Percentiles rank a stretch among this genome's conserved stretches.
These are phyloP conservation scores for Emydura subglobosa DNA, from an alignment of 2,113 vertebrate species.

Conservation along the genomic window DNA sequence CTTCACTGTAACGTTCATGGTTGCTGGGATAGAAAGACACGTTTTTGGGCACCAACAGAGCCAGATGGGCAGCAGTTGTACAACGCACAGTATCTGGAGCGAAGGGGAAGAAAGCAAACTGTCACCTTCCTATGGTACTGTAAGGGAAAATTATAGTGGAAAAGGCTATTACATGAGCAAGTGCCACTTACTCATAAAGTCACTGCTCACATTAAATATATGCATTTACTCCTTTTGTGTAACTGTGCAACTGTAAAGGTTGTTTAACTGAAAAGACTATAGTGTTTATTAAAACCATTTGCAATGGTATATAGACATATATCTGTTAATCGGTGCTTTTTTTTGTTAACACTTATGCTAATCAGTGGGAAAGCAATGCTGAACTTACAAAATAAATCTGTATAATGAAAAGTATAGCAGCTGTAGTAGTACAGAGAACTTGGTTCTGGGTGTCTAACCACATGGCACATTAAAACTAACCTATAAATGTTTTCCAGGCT, in stretches of 20 bases:
- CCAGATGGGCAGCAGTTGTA: conserved; percentile 95
- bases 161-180: neutral
- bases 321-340: neutral
- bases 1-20: conserved; percentile 95
- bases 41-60: conserved; percentile 97
- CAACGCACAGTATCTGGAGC: conserved; percentile 93
- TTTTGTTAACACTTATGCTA: neutral
- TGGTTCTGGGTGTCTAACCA: neutral
- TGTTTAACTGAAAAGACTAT: neutral
- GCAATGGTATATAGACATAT: neutral
- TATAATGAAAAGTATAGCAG: neutral
- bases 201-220: accelerated
- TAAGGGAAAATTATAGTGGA: neutral
- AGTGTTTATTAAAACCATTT: neutral
- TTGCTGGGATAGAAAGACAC: conserved; percentile 98
- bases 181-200: neutral
- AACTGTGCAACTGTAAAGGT: neutral
- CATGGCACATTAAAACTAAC: conserved; percentile 75
- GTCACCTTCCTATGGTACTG: conserved; percentile 5
- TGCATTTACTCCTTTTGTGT: neutral
- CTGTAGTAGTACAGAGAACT: neutral
- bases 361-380: neutral
- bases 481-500: conserved; percentile 98
- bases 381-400: neutral
- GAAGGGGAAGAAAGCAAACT: neutral